A percentile compares a stretch with the other conserved stretches of the same genome.
These are phyloP conservation scores for Toxotes chatareus DNA, from an alignment of 2,113 vertebrate genomes.

Conservation along the genomic window DNA sequence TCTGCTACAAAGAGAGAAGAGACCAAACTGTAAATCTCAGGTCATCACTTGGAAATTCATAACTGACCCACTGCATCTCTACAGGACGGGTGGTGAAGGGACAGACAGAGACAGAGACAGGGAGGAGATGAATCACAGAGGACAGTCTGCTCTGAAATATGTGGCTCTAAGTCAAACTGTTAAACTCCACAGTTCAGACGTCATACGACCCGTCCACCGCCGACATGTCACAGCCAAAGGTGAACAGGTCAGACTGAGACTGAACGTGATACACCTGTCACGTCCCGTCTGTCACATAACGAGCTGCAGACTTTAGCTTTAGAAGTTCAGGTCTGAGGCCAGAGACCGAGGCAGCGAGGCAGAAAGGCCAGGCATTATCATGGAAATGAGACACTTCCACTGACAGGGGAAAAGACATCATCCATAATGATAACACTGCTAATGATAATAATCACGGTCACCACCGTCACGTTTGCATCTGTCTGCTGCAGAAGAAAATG, in stretches of 20 bases:
- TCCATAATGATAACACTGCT: background rate
- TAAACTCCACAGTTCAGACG: conserved; percentile 25
- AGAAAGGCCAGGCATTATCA: background rate
- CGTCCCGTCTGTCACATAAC: too few relatives aligned
- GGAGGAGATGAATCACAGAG: conserved; percentile 40
- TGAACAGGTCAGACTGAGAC: too few relatives aligned
- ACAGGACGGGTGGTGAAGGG: conserved; percentile 28
- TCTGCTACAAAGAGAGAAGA: conserved; percentile 3
- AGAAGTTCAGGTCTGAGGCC: background rate
- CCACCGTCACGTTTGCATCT: background rate
- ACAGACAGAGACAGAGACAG: conserved; percentile 1
- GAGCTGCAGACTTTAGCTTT: too few relatives aligned
- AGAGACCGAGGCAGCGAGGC: background rate
- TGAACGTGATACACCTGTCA: too few relatives aligned
- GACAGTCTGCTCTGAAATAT: conserved; percentile 38
- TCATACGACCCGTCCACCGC: too few relatives aligned
- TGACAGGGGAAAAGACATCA: background rate
- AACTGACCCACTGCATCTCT: conserved; percentile 4
- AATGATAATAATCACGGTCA: conserved; percentile 22
- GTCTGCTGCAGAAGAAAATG: background rate
- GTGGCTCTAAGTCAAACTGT: conserved; percentile 60
- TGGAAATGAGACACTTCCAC: conserved; percentile 39
- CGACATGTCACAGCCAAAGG: too few relatives aligned
- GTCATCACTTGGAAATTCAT: conserved; percentile 49
- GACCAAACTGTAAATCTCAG: conserved; percentile 38